Conservation (phyloP, 2,888 invertebrate species). For the Lepidochrysops patricia region DNA sequence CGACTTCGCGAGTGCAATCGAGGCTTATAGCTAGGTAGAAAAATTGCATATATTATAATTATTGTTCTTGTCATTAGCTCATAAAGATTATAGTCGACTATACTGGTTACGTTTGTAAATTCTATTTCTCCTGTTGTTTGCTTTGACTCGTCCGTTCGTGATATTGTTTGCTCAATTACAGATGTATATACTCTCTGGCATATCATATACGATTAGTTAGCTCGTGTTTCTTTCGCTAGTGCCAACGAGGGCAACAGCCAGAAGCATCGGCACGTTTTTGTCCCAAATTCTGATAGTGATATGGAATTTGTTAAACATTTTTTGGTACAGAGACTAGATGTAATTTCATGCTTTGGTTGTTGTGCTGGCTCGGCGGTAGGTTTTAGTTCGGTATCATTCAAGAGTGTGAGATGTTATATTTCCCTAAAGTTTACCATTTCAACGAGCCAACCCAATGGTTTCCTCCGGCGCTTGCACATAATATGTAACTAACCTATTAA, state of each 20-base stretch:
- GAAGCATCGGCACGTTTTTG: not conserved
- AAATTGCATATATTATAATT: slow-evolving; percentile 29
- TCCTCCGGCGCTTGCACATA: not conserved
- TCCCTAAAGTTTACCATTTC: not conserved
- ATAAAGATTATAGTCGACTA: slow-evolving; percentile 5
- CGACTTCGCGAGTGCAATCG: not conserved
- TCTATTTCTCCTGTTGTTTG: slow-evolving; percentile 16
- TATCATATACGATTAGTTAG: slow-evolving; percentile 41
- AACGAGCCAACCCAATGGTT: not conserved
- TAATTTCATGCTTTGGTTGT: not conserved
- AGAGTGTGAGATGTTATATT: slow-evolving; percentile 6
- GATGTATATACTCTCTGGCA: slow-evolving; percentile 62
- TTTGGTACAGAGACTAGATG: not conserved
- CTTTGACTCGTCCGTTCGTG: slow-evolving; percentile 15
- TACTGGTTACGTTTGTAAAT: slow-evolving; percentile 12
- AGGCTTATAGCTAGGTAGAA: slow-evolving; percentile 34
- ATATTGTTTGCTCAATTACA: slow-evolving; percentile 34
- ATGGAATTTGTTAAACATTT: too few species aligned
- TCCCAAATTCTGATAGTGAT: too few species aligned
- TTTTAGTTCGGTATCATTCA: slow-evolving; percentile 4
- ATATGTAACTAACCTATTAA: not conserved
- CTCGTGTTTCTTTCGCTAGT: slow-evolving; percentile 5
- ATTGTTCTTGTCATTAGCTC: slow-evolving; percentile 28
- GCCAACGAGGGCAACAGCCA: not conserved
- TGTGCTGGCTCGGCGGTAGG: not conserved